Base-by-base conservation (phyloP, 2,888 invertebrate genomes). In the Palloptera scutellata region DNA sequence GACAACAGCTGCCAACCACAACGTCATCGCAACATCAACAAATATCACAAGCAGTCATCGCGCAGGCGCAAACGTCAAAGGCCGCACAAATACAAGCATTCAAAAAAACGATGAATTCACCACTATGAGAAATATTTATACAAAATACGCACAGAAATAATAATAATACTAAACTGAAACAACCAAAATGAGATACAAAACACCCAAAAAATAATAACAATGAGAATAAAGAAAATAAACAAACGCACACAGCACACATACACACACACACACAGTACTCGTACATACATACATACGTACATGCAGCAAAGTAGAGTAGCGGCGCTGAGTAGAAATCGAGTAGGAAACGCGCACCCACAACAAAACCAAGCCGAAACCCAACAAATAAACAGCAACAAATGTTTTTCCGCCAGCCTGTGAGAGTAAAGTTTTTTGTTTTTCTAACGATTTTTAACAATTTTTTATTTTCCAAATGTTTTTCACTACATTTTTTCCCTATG, bases 1-100 rank as follows among this genome's bases (percentile, higher is more conserved):
- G 79, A 77, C 77, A 78, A 78, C 79, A 83, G 82, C 81, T 81
- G 81, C 82, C 81, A 79, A 81, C 74, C 75, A 76, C 82, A 81
- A 79, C 77, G 82, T 81, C 83, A 83, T 79, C 78, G 76, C 54
- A 66, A 60, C 59, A 66, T 54, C 61, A 57, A 62, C 61, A 61
- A 67, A 45, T 43, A 57, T 58, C 57, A 61, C 30, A 58, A 40
- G 41, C 52, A 17, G 8, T 42, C 57, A 55, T n/a, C 54, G 9
- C 61, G 41, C 43, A 43, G 43, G 42, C 60, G 60, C 58, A 58
- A 58, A 58, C 58, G 42, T 53, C 17, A 53, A 53, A 53, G n/a
- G 53, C 53, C 17, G 17, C 30, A 30, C 30, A 30, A 30, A 30
- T 30, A 4, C 30, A 30, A 30, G 6, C 30, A 30, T 6, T 17